Conservation (phyloP, 2,888 invertebrate genomes). For the Corythucha ciliata region DNA sequence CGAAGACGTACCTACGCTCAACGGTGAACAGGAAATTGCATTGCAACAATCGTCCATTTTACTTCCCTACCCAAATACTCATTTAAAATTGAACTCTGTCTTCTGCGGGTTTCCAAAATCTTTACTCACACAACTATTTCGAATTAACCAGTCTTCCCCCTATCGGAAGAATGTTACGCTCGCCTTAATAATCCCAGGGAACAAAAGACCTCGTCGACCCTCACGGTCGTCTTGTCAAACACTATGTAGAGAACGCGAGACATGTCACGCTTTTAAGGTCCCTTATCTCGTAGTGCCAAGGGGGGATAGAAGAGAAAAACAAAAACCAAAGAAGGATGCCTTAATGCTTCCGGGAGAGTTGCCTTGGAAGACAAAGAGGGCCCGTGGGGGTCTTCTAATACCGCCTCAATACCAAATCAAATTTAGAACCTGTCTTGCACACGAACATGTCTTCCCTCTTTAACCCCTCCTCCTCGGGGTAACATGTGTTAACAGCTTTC, state of each 20-base stretch:
- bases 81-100: no score
- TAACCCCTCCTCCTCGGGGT: no score
- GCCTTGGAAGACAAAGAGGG: constrained; percentile 14
- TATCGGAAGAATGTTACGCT: no score
- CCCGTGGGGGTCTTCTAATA: constrained; percentile 21
- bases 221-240: not conserved
- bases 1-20: no score
- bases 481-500: constrained; percentile 24
- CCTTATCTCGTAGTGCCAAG: not conserved
- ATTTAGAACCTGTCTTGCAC: constrained; percentile 25
- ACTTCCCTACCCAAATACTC: no score
- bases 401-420: constrained; percentile 24
- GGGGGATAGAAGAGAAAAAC: not conserved
- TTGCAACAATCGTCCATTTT: no score
- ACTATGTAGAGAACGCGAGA: not conserved
- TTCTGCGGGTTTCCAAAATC: no score
- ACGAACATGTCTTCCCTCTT: constrained; percentile 25
- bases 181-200: not conserved
- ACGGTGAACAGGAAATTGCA: no score
- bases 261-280: not conserved
- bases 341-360: no score
- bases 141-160: no score
- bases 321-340: not conserved
- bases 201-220: not conserved
- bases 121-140: no score